A percentile compares a stretch with the other conserved stretches of the same genome.
Conservation (phyloP, 2,888 invertebrate genomes). For the Cheilosia grossa region DNA sequence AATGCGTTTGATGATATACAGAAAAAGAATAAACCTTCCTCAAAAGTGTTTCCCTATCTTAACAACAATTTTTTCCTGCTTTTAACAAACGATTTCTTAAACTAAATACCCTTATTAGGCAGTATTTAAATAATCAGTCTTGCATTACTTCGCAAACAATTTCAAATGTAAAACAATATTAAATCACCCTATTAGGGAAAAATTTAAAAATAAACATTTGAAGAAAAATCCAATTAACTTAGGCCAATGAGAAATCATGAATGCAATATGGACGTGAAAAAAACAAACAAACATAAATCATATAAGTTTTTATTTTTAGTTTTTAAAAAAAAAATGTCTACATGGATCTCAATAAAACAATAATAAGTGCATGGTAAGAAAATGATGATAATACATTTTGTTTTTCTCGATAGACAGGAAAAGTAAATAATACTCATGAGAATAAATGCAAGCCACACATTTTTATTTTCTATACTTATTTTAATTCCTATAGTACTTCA, state of each 20-base stretch:
- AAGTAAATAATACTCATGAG: conserved; percentile 47
- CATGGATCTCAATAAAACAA: conserved; percentile 81
- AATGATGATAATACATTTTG: conserved; percentile 53
- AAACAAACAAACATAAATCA: conserved; percentile 65
- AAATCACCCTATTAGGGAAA: neutral
- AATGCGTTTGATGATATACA: too few relatives aligned
- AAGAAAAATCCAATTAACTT: conserved; percentile 24
- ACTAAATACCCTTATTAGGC: too few relatives aligned
- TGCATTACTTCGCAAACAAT: neutral
- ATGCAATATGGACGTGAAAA: conserved; percentile 76
- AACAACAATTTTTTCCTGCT: too few relatives aligned
- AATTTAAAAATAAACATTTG: neutral
- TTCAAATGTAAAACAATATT: neutral
- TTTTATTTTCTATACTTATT: neutral
- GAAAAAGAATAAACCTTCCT: too few relatives aligned
- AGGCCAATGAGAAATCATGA: conserved; percentile 48
- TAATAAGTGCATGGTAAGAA: conserved; percentile 70
- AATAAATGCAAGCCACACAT: conserved; percentile 48
- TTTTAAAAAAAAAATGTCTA: conserved; percentile 81
- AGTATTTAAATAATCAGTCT: too few relatives aligned
- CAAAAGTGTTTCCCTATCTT: too few relatives aligned
- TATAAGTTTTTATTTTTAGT: conserved; percentile 17
- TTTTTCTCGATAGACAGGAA: conserved; percentile 9
- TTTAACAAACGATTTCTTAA: too few relatives aligned
- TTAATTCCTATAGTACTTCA: neutral